Evolutionary conservation across 1,140 invertebrate species (phyloP).

Genomic region (Ctenoplectra terminalis): DNA sequence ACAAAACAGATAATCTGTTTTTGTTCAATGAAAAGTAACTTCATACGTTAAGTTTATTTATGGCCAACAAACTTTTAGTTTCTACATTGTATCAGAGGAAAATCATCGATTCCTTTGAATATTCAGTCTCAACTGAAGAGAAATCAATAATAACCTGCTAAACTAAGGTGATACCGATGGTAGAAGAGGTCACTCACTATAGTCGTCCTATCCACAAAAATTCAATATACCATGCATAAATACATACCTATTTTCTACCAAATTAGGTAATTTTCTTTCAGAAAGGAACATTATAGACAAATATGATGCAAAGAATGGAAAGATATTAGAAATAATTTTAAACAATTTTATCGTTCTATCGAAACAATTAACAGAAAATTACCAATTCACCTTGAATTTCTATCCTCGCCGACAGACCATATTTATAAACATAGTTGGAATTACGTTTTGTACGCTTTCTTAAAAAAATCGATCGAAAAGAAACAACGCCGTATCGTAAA

Average conservation of each 20-base stretch:
- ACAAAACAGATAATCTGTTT: conserved; percentile 1
- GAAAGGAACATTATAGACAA: not conserved
- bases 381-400: conserved; percentile 8
- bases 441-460: not conserved
- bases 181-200: conserved; percentile 44
- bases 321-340: not conserved
- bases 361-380: conserved; percentile 5
- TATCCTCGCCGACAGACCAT: not conserved
- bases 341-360: not conserved
- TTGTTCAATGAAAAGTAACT: not conserved
- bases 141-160: conserved; percentile 50
- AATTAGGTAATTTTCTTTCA: not conserved
- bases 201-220: conserved; percentile 35
- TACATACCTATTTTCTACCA: conserved; percentile 22
- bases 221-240: conserved; percentile 12
- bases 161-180: conserved; percentile 24
- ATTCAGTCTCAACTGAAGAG: not conserved
- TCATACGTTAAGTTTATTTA: not conserved
- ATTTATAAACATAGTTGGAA: conserved; percentile 10
- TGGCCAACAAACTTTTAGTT: not conserved
- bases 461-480: not conserved
- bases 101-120: conserved; percentile 24
- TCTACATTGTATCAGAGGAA: not conserved
- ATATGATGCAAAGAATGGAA: not conserved
- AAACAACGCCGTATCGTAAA: conserved; percentile 23